Percentiles rank a stretch among this genome's conserved stretches.
Conservation (phyloP, 2,113 vertebrate genomes). For the Cheilinus undulatus region DNA sequence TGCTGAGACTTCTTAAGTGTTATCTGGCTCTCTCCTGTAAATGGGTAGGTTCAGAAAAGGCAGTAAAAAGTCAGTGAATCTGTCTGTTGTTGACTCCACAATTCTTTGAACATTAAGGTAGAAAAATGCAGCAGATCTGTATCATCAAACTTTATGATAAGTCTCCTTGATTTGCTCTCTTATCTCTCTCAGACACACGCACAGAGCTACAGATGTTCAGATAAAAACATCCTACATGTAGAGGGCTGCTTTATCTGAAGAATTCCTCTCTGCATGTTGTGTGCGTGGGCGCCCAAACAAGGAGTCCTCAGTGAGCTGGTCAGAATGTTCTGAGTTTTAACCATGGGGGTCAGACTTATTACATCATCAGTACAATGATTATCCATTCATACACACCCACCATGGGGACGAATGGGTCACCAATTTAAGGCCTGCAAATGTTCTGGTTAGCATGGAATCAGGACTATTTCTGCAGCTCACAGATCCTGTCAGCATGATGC, state of each 20-base stretch:
- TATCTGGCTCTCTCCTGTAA: too few relatives aligned
- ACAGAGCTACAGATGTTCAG: slow-evolving; percentile 16
- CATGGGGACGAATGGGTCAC: background rate
- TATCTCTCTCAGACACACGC: background rate
- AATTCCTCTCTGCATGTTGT: slow-evolving; percentile 27
- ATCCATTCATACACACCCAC: slow-evolving; percentile 47
- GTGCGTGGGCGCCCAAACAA: slow-evolving; percentile 59
- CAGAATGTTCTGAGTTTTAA: slow-evolving; percentile 45
- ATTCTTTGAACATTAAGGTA: background rate
- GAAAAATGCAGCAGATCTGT: background rate
- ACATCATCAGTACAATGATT: slow-evolving; percentile 53
- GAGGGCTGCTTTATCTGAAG: slow-evolving; percentile 16
- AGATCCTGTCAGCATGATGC: background rate
- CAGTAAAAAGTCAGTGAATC: too few relatives aligned
- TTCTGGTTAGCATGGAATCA: slow-evolving; percentile 16
- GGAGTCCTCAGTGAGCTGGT: slow-evolving; percentile 50
- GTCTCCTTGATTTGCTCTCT: background rate
- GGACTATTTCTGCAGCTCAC: slow-evolving; percentile 27
- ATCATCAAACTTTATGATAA: background rate
- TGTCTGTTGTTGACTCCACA: too few relatives aligned
- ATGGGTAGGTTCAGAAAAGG: too few relatives aligned
- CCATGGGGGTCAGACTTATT: slow-evolving; percentile 40
- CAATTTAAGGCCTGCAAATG: slow-evolving; percentile 30
- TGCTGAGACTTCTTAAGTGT: too few relatives aligned
- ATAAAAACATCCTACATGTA: slow-evolving; percentile 12